A percentile compares a stretch with the other conserved stretches of the same genome.
Evolutionary conservation across 2,797 vertebrate genomes (phyloP).

Genomic region (Falco naumanni): DNA sequence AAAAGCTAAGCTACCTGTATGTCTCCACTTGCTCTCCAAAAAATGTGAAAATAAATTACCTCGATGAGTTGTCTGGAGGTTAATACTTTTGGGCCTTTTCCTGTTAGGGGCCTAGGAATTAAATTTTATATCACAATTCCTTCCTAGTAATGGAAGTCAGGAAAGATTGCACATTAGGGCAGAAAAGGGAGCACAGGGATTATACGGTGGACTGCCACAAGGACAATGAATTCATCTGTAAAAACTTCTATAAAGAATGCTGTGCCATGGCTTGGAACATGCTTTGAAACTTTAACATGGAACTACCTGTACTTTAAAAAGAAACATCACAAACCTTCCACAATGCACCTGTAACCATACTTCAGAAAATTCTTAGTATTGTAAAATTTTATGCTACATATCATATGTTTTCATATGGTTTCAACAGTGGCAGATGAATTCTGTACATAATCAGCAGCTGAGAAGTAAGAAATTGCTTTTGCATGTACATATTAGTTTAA

Average conservation of each 20-base stretch:
- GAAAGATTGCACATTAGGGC: slow-evolving; percentile 8
- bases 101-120: neutral
- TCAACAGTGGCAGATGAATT: neutral
- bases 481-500: neutral
- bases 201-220: neutral
- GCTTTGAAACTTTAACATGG: neutral
- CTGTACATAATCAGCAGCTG: neutral
- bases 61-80: neutral
- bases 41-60: neutral
- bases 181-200: neutral
- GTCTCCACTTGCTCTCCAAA: neutral
- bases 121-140: slow-evolving; percentile 16
- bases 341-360: neutral
- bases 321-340: neutral
- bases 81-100: neutral
- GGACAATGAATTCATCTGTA: slow-evolving; percentile 13
- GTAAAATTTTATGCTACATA: neutral
- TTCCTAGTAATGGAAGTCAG: slow-evolving; percentile 2
- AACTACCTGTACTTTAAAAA: neutral
- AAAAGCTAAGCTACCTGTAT: neutral
- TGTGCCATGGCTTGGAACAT: neutral
- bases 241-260: neutral
- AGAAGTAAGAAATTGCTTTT: neutral
- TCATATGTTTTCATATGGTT: neutral
- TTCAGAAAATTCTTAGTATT: neutral